These are phyloP conservation scores for Ophiodon elongatus DNA, from an alignment of 2,113 vertebrate species.

Conservation along the genomic window DNA sequence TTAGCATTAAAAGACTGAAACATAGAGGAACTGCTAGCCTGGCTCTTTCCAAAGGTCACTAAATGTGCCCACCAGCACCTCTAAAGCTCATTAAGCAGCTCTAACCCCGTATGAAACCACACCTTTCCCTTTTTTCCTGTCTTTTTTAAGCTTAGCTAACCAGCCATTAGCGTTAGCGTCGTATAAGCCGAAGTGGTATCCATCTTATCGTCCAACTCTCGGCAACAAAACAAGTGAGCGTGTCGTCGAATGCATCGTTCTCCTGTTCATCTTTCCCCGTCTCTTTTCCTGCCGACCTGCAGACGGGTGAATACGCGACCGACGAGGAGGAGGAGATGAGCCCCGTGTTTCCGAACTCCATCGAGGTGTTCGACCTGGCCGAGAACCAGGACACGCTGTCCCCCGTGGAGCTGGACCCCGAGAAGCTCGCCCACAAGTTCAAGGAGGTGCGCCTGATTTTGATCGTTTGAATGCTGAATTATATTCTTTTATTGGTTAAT, in stretches of 20 bases:
- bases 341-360: constrained; percentile 94
- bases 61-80: background rate
- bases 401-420: constrained; percentile 95
- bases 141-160: background rate
- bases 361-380: constrained; percentile 95
- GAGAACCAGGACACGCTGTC: constrained; percentile 94
- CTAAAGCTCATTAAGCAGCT: background rate
- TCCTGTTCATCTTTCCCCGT: no score
- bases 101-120: background rate
- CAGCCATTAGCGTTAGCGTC: background rate
- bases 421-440: constrained; percentile 96
- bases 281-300: background rate
- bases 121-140: no score
- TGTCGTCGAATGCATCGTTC: background rate
- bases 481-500: background rate
- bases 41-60: background rate
- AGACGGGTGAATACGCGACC: constrained; percentile 96
- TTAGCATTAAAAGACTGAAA: background rate
- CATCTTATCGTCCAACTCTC: background rate
- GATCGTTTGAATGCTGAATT: background rate
- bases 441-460: constrained; percentile 88
- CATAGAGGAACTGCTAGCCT: background rate
- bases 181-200: background rate
- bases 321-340: constrained; percentile 96
- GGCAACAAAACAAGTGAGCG: background rate